Evolutionary conservation across 2,113 vertebrate species (phyloP).

Genomic region (Kryptolebias marmoratus): DNA sequence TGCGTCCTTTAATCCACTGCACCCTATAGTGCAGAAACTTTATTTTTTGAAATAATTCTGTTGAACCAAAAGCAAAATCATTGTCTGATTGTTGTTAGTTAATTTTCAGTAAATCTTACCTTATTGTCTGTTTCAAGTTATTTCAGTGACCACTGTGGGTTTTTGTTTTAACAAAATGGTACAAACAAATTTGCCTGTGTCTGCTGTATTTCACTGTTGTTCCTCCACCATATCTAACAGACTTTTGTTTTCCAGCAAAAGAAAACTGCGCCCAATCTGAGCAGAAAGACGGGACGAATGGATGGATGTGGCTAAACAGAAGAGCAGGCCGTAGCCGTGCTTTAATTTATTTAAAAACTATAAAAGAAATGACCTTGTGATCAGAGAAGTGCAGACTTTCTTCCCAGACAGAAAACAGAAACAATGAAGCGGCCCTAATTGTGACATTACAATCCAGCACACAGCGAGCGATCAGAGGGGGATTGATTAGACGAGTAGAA

Average conservation of each 20-base stretch:
- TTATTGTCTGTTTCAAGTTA: too few species aligned
- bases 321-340: constrained; percentile 27
- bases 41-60: too few species aligned
- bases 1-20: too few species aligned
- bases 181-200: too few species aligned
- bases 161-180: too few species aligned
- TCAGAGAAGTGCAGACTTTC: constrained; percentile 52
- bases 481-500: constrained; percentile 81
- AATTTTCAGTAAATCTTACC: too few species aligned
- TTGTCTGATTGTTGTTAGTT: too few species aligned
- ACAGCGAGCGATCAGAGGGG: constrained; percentile 75
- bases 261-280: constrained; percentile 37
- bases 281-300: constrained; percentile 31
- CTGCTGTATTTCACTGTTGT: too few species aligned
- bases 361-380: constrained; percentile 77
- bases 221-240: neutral
- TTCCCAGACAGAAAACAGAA: constrained; percentile 75
- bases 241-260: constrained; percentile 64
- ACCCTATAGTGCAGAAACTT: too few species aligned
- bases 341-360: constrained; percentile 77
- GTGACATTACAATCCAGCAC: constrained; percentile 77
- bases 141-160: too few species aligned
- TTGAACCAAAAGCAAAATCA: too few species aligned
- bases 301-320: constrained; percentile 7
- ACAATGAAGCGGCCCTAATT: constrained; percentile 80